These are phyloP conservation scores for Rhizomys pruinosus DNA, from an alignment of 2,113 vertebrate species.

Conservation along the genomic window DNA sequence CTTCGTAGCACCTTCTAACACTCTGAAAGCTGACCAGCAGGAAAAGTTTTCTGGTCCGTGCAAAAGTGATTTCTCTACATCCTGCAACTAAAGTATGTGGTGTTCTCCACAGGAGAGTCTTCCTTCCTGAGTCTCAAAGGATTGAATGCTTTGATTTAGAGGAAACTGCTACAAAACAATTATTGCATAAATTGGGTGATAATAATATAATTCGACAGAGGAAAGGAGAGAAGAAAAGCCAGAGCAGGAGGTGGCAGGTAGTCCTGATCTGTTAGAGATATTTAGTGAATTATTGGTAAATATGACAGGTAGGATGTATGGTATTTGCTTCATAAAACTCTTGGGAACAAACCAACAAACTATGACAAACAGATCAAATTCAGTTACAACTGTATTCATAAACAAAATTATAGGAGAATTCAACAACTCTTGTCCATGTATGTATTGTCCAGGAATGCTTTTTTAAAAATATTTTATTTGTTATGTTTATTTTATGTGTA, in stretches of 20 bases:
- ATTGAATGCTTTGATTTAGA: background rate
- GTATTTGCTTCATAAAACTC: no score
- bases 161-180: background rate
- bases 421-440: no score
- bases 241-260: fast-evolving
- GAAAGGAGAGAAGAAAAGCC: background rate
- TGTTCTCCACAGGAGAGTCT: background rate
- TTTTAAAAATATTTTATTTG: no score
- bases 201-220: background rate
- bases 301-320: background rate
- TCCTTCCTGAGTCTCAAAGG: background rate
- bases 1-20: background rate
- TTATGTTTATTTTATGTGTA: no score
- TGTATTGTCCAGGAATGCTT: no score
- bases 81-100: background rate
- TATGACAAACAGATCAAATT: no score
- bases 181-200: background rate
- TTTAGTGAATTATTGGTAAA: background rate
- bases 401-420: no score
- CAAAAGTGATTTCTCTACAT: background rate
- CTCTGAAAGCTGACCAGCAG: background rate
- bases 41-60: background rate
- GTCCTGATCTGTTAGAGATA: background rate
- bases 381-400: no score
- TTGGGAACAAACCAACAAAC: no score